Conservation (phyloP, 1,140 invertebrate genomes). For the Hylaeus anthracinus region DNA sequence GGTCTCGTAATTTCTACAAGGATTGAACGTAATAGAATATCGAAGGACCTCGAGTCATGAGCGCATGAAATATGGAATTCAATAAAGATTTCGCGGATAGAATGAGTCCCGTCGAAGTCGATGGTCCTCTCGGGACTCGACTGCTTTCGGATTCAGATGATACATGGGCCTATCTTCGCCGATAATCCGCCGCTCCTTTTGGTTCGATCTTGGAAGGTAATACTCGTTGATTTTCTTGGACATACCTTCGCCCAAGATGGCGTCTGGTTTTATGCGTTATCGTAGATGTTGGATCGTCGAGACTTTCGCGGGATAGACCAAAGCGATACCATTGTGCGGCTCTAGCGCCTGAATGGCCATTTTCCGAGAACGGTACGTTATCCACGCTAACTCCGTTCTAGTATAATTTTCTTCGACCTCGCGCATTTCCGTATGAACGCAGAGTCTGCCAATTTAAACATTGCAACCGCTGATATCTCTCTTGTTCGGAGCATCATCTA, state of each 20-base stretch:
- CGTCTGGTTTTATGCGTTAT: not conserved
- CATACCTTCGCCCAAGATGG: not conserved
- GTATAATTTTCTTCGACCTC: too few relatives aligned
- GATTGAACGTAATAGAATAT: slow-evolving; percentile 31
- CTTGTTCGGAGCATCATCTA: not conserved
- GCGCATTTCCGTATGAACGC: too few relatives aligned
- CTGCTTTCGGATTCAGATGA: slow-evolving; percentile 9
- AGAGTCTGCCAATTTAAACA: too few relatives aligned
- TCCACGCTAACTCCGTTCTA: too few relatives aligned
- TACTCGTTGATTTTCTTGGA: not conserved
- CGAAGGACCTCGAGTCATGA: slow-evolving; percentile 13
- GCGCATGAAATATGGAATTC: slow-evolving; percentile 13
- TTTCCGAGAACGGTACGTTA: too few relatives aligned
- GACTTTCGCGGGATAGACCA: not conserved
- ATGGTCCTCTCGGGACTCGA: not conserved
- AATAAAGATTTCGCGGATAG: slow-evolving; percentile 37
- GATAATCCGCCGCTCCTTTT: not conserved
- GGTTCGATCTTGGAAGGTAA: not conserved
- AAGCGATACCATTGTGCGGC: too few relatives aligned
- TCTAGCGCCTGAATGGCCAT: too few relatives aligned
- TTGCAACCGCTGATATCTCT: too few relatives aligned
- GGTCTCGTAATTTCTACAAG: slow-evolving; percentile 13
- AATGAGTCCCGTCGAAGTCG: not conserved
- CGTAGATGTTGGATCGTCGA: not conserved
- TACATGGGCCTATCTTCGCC: slow-evolving; percentile 9